phyloP scores from a whole-genome alignment of 2,113 vertebrate species.

The Pterophyllum scalare region DNA sequence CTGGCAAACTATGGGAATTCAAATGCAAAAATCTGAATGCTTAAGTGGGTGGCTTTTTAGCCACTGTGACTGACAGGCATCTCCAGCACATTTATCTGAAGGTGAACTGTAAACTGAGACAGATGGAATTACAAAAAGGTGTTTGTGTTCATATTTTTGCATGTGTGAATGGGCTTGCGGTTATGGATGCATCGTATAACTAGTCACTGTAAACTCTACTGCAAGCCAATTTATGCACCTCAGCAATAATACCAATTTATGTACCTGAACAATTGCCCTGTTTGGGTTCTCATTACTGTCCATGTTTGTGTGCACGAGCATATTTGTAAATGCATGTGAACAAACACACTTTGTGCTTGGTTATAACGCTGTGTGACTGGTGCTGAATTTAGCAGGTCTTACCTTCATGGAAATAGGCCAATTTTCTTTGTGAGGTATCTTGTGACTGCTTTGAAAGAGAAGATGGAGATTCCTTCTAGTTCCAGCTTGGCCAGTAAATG shows the following conservation, averaged over 20 bases:
- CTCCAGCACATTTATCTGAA: constrained; percentile 35
- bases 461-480: constrained; percentile 78
- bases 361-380: constrained; percentile 46
- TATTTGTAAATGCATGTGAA: constrained; percentile 28
- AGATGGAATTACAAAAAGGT: constrained; percentile 32
- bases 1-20: neutral
- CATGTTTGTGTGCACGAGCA: neutral
- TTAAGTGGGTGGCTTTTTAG: constrained; percentile 22
- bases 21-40: neutral
- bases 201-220: neutral
- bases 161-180: neutral
- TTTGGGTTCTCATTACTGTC: constrained; percentile 20
- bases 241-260: constrained; percentile 3
- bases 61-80: constrained; percentile 39
- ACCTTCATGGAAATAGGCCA: constrained; percentile 72
- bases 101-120: constrained; percentile 7
- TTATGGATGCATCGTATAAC: neutral
- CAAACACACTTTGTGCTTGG: constrained; percentile 35
- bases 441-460: constrained; percentile 75
- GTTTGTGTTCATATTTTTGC: constrained; percentile 28
- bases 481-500: constrained; percentile 80
- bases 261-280: constrained; percentile 6
- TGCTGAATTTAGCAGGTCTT: constrained; percentile 56
- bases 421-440: constrained; percentile 75
- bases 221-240: constrained; percentile 11